Evolutionary conservation across 2,888 invertebrate genomes (phyloP), one percentile per base, ranked within the genome.

Genomic region (Drosophila longiperda): DNA sequence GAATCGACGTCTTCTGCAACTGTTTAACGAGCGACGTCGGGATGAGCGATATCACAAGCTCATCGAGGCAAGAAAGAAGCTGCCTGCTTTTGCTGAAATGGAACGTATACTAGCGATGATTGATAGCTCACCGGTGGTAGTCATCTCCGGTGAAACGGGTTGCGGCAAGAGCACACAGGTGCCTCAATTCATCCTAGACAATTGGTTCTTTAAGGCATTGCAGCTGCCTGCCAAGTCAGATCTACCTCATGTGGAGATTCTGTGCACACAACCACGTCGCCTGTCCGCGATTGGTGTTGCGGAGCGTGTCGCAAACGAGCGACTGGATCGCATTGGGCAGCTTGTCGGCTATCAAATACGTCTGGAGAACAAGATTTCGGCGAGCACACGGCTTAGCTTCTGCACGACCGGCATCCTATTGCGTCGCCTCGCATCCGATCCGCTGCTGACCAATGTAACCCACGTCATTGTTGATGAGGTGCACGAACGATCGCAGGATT

Each of bases 331-430:
- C n/a, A 83, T 92, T 59, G 92, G 92, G 6, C 89, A 91, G 63
- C 91, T 92, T 59, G 92, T 95, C 7, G 95, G 95, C 54, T 96
- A 96, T 82, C 95, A 97, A 94, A 97, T 97, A 76, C 94, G 97
- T 62, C 92, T 97, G 66, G 97, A 97, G 92, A 97, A 95, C 87
- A 97, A 96, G 94, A 94, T 96, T 7, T 97, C 97, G 0, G 93
- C 94, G 0, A 94, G 94, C 91, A 99, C 99, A 0, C 94, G 98
- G 5, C 94, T 99, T 17, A 96, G 96, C 4, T 99, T 98, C 93
- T 99, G 99, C 91, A 99, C 99, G 0, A 98, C 97, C 3, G 99
- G 99, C 60, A 98, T 99, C 58, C 93, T 99, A 57, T 92, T 99
- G 49, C 94, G 98, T 52, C 95, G 98, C 58, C 93, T 99, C 50